These are phyloP conservation scores for Epizoanthus scotinus DNA, from an alignment of 92 coral and sea anemone species.

Conservation along the genomic window DNA sequence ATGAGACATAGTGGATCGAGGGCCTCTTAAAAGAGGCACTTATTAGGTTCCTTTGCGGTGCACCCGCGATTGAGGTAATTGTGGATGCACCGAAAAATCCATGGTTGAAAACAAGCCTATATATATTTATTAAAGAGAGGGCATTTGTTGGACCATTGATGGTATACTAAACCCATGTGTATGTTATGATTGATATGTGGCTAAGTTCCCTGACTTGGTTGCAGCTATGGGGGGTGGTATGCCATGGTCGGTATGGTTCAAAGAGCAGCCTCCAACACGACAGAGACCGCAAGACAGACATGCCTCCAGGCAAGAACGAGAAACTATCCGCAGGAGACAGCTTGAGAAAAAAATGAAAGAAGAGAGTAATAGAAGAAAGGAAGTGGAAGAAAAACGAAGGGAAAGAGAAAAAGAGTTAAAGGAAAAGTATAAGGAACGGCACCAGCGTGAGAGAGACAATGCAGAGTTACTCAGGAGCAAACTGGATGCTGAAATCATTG, in stretches of 20 bases:
- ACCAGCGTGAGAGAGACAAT: constrained; percentile 52
- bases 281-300: constrained; percentile 73
- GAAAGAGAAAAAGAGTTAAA: constrained; percentile 57
- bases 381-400: background rate
- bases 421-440: constrained; percentile 50
- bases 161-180: too few species aligned
- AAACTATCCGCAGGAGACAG: constrained; percentile 56
- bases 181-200: too few species aligned
- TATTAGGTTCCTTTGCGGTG: too few species aligned
- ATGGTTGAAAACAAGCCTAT: too few species aligned
- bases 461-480: constrained; percentile 54
- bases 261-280: constrained; percentile 57
- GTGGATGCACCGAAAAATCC: too few species aligned
- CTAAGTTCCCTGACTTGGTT: background rate
- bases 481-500: constrained; percentile 55
- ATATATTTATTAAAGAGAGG: too few species aligned
- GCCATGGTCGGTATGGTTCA: constrained; percentile 83
- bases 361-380: constrained; percentile 30
- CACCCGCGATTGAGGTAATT: too few species aligned
- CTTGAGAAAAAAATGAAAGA: constrained; percentile 48
- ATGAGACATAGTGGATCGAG: too few species aligned
- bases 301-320: constrained; percentile 78
- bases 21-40: too few species aligned
- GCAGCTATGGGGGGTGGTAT: constrained; percentile 51
- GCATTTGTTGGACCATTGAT: too few species aligned